phyloP scores from a whole-genome alignment of 2,113 vertebrate genomes.

The Stigmatopora nigra region DNA sequence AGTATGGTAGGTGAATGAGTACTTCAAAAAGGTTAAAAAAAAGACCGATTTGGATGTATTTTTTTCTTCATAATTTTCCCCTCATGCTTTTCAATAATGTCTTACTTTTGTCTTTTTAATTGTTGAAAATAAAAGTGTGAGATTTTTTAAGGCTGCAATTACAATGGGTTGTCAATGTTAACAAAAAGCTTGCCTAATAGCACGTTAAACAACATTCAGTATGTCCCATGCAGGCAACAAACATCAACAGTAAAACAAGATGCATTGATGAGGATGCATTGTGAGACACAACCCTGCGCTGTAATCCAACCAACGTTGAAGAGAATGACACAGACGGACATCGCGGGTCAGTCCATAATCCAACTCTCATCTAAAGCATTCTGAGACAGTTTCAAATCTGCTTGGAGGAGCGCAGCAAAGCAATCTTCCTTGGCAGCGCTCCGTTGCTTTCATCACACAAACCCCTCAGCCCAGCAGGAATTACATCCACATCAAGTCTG shows the following conservation, averaged over 20 bases:
- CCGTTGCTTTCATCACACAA: constrained; percentile 98
- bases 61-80: neutral
- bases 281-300: constrained; percentile 84
- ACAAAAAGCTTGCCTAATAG: neutral
- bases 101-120: neutral
- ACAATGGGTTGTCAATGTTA: neutral
- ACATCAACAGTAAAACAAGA: constrained; percentile 78
- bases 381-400: constrained; percentile 98
- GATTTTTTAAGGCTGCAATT: neutral
- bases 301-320: constrained; percentile 91
- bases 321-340: constrained; percentile 94
- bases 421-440: constrained; percentile 99
- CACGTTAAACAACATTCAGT: constrained; percentile 39
- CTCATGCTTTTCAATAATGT: neutral
- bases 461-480: constrained; percentile 97
- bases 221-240: constrained; percentile 71
- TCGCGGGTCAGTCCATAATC: constrained; percentile 99
- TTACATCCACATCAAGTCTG: constrained; percentile 95
- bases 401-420: constrained; percentile 99
- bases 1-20: neutral
- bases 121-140: no score
- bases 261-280: constrained; percentile 73
- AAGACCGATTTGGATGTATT: neutral
- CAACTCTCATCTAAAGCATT: constrained; percentile 99
- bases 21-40: neutral